Evolutionary conservation across 2,888 invertebrate genomes (phyloP), one percentile per base, ranked within the genome.

Genomic region (Lysandra coridon): DNA sequence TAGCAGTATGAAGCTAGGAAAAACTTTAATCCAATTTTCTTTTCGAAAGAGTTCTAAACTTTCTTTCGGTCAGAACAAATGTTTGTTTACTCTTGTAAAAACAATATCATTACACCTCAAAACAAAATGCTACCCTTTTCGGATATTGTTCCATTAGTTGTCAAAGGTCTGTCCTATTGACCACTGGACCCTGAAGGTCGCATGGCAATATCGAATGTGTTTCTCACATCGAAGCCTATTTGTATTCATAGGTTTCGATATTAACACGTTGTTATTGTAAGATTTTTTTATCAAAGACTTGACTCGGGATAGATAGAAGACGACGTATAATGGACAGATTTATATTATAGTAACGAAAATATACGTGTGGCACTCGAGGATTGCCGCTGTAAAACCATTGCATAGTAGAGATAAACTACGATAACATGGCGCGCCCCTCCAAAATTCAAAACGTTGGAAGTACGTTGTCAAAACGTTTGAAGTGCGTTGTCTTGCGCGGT

Each of bases 201-300:
- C 76, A 30, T 30, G 17, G 76, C 76, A 76, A 76, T 76, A 76
- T 57, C 30, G 33, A 53, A 76, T 53, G 33, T 30, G 17, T 53
- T 76, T 33, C 30, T 75, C 14, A 53, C 33, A 53, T 5, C 44
- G 30, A 76, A 14, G 5, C 53, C 12, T 57, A 57, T 33, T 76
- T 30, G 76, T 76, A 76, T 76, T 76, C 76, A 76, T 76, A 30
- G 57, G 53, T 53, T 74, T 53, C 30, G 23, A 62, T 62, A 62
- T 69, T 30, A 69, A 30, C 23, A 69, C 30, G 12, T 69, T 69
- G 33, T 69, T 69, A 69, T 69, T 37, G 69, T 69, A 17, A 37
- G 33, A 69, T 69, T 30, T 23, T 62, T 62, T 62, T 23, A 2
- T 62, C 62, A 62, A 62, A 57, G 57, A 57, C 14, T 14, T 53